Conservation (phyloP, 2,797 vertebrate genomes). For the Sebastes alutus region DNA sequence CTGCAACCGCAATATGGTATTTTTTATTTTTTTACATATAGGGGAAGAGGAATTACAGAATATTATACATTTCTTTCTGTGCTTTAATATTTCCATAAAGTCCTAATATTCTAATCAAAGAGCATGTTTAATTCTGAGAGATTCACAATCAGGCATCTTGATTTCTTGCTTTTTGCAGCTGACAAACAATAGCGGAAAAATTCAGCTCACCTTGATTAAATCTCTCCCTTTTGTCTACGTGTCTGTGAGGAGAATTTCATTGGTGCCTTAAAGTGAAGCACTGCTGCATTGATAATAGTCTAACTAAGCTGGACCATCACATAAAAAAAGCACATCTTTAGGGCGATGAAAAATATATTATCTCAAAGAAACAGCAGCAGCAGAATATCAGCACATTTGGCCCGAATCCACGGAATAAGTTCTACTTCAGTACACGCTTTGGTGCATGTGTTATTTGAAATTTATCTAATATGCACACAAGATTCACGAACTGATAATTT, state of each 20-base stretch:
- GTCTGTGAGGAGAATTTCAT: conserved; percentile 20
- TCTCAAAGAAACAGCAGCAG: conserved; percentile 29
- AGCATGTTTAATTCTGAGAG: background rate
- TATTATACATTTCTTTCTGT: background rate
- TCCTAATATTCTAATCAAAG: conserved; percentile 13
- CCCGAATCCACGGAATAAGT: conserved; percentile 41
- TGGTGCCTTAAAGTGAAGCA: background rate
- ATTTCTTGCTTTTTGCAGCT: conserved; percentile 21
- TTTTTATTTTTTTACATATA: background rate
- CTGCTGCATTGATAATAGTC: conserved; percentile 12
- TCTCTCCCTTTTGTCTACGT: background rate
- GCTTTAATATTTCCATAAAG: background rate
- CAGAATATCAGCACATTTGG: conserved; percentile 26
- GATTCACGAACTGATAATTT: conserved; percentile 26
- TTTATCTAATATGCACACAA: conserved; percentile 38
- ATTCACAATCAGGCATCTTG: background rate
- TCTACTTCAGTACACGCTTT: conserved; percentile 25
- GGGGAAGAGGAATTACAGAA: conserved; percentile 3
- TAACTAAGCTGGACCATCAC: conserved; percentile 7
- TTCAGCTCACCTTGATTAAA: conserved; percentile 26
- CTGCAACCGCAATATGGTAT: background rate
- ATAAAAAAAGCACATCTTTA: conserved; percentile 21
- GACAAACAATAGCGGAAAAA: conserved; percentile 22
- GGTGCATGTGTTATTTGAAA: conserved; percentile 47
- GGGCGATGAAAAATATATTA: conserved; percentile 4